Evolutionary conservation across 2,888 invertebrate genomes (phyloP).

Genomic region (Macrophya annulata): DNA sequence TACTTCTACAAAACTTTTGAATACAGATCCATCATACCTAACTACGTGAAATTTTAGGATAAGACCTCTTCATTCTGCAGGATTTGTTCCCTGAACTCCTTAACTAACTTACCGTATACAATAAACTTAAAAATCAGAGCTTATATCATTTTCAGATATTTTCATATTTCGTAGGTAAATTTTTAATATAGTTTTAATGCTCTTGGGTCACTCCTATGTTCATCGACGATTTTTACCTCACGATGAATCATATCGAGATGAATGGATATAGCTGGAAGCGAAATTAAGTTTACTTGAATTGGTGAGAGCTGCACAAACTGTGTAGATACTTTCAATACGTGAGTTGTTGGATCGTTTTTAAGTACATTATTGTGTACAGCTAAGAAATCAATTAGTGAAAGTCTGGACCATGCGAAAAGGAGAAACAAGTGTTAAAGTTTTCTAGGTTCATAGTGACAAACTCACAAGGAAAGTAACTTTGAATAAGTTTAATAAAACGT

Average conservation of each 20-base stretch:
- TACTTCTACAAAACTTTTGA: not conserved
- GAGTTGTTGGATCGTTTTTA: slow-evolving; percentile 4
- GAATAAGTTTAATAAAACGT: not conserved
- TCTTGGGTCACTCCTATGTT: not conserved
- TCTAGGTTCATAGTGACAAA: not conserved
- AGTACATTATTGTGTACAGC: not conserved
- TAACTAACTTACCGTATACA: not conserved
- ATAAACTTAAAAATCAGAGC: not conserved
- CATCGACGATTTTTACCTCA: not conserved
- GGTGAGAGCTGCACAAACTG: not conserved
- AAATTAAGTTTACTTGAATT: not conserved
- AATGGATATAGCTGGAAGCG: not conserved
- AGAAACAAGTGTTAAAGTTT: not conserved
- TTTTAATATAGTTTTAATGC: not conserved
- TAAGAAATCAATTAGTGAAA: slow-evolving; percentile 13
- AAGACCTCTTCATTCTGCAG: not conserved
- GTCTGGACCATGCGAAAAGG: not conserved
- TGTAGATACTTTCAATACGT: not conserved
- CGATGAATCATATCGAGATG: not conserved
- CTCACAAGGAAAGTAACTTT: not conserved
- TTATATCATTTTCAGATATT: not conserved
- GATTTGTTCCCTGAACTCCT: not conserved
- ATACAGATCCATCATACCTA: not conserved
- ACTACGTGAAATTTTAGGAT: not conserved
- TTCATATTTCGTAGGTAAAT: not conserved